Conservation (phyloP, 2,888 invertebrate species). For the Steinernema carpocapsae region DNA sequence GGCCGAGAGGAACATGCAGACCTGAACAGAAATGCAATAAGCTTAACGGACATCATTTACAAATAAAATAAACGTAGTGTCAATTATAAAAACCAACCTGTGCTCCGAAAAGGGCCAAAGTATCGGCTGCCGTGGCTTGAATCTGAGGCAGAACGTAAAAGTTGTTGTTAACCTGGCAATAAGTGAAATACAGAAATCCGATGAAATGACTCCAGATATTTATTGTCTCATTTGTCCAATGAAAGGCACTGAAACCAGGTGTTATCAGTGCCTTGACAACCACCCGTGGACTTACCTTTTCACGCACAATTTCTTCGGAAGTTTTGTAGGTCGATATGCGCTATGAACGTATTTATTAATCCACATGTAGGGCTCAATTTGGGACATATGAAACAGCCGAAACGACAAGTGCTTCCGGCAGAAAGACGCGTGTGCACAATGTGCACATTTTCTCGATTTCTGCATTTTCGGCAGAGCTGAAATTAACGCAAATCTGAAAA, state of each 20-base stretch:
- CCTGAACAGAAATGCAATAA: constrained; percentile 73
- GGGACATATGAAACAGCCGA: neutral
- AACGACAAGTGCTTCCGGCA: constrained; percentile 24
- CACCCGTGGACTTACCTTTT: constrained; percentile 77
- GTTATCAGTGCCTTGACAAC: constrained; percentile 35
- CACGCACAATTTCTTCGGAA: constrained; percentile 82
- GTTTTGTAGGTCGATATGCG: constrained; percentile 70
- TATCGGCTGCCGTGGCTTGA: constrained; percentile 81
- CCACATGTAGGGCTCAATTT: constrained; percentile 48
- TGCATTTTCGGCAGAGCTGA: too few species aligned
- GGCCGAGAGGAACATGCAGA: constrained; percentile 89
- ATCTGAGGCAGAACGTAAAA: constrained; percentile 74
- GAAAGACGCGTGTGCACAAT: constrained; percentile 17
- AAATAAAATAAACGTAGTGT: too few species aligned
- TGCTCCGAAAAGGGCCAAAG: constrained; percentile 85
- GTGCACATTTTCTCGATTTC: neutral
- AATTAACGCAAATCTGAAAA: neutral
- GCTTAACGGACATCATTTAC: neutral
- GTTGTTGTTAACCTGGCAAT: constrained; percentile 83
- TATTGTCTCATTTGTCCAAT: constrained; percentile 96
- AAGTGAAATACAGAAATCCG: constrained; percentile 77
- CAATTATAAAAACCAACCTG: constrained; percentile 76
- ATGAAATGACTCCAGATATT: constrained; percentile 93
- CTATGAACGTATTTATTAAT: constrained; percentile 64
- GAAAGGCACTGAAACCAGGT: constrained; percentile 79